Evolutionary conservation across 1,140 invertebrate genomes (phyloP), one percentile per base, ranked within the genome.

Genomic region (Bombus sylvicola): DNA sequence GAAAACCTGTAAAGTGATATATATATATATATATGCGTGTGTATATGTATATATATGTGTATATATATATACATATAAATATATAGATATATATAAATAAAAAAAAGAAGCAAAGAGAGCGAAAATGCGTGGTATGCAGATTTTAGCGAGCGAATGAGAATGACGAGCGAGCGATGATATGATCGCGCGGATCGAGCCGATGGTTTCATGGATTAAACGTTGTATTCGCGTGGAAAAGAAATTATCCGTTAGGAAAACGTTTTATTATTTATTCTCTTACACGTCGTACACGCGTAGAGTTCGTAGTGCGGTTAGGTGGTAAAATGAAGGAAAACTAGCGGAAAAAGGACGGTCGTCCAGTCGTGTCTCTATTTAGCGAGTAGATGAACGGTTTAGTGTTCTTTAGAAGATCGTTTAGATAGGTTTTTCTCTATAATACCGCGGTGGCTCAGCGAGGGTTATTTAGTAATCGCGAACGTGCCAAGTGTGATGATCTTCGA

Each of bases 211-310:
- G 28, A 72, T 43, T 77, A 66, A 37, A 86, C 34, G 47, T 57
- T 57, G 57, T 76, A 74, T 66, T 62, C 88, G 88, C 86, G 88
- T 82, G 82, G 43, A 80, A 80, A 47, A 53, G 37, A 31, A 89
- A 79, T 64, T 73, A 80, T 88, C 81, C 83, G 88, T 80, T 90
- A 90, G 89, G 64, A 89, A 91, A 93, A 82, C 90, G 91, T 94
- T 93, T 94, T 94, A 94, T 95, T 95, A 95, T 95, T 95, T 95
- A 95, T 95, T 95, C 92, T 94, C 93, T 92, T 94, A 94, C 75
- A 78, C 92, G 91, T 94, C 92, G 91, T 94, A 93, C 89, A 91
- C 86, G 72, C 77, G 81, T 90, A 90, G 86, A 89, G 80, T 83
- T 59, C 62, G 76, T 90, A 90, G 91, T 89, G 89, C 92, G 91